These are phyloP conservation scores for Flabesymbios commensalis DNA, from an alignment of 2,888 invertebrate genomes.

Conservation along the genomic window DNA sequence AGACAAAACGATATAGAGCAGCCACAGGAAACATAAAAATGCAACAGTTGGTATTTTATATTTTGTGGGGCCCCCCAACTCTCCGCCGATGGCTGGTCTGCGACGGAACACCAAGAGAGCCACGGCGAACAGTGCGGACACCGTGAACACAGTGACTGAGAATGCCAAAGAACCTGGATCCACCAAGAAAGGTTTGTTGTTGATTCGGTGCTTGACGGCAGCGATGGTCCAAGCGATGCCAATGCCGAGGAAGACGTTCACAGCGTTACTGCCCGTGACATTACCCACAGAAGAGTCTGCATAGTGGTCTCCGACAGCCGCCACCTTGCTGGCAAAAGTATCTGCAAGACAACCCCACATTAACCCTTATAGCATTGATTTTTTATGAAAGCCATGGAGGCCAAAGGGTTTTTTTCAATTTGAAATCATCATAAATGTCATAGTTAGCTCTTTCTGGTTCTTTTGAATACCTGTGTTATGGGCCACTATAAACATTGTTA, in stretches of 20 bases:
- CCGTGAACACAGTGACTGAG: conserved; percentile 94
- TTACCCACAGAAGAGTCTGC: conserved; percentile 96
- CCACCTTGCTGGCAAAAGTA: conserved; percentile 99
- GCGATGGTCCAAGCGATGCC: conserved; percentile 99
- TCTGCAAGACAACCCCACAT: no score
- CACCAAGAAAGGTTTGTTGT: conserved; percentile 52
- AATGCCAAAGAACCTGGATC: conserved; percentile 87
- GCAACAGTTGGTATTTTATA: conserved; percentile 74
- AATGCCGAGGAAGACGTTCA: conserved; percentile 98
- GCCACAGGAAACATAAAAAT: conserved; percentile 86
- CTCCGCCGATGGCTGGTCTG: conserved; percentile 74
- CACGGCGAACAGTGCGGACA: conserved; percentile 83
- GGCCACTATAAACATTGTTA: no score
- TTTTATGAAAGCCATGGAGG: no score
- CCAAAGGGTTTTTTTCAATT: no score
- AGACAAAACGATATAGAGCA: conserved; percentile 88
- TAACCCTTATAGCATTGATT: no score
- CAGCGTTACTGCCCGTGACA: conserved; percentile 98
- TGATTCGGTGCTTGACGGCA: conserved; percentile 81
- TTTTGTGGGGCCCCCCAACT: conserved; percentile 83
- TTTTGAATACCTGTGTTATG: no score
- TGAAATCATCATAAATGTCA: no score
- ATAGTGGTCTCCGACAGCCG: conserved; percentile 95
- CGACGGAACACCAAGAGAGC: conserved; percentile 79
- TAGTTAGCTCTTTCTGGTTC: no score